These are phyloP conservation scores for Mimachlamys varia DNA, from an alignment of 2,888 invertebrate species.

Conservation along the genomic window DNA sequence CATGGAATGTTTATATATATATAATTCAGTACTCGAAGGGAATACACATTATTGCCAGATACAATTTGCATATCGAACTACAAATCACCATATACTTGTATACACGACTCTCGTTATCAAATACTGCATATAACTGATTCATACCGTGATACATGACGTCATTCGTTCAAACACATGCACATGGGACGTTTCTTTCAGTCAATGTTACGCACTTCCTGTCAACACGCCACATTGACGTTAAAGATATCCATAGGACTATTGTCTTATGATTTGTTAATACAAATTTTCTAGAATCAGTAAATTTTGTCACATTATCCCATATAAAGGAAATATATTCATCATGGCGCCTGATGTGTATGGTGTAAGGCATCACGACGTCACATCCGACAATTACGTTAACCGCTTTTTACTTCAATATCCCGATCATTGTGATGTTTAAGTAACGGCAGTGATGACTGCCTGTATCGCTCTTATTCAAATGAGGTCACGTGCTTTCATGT, in stretches of 20 bases:
- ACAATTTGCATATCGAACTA: constrained; percentile 9
- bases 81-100: not conserved
- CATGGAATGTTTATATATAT: constrained; percentile 25
- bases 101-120: not conserved
- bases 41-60: constrained; percentile 14
- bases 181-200: not conserved
- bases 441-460: not conserved
- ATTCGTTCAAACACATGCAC: not conserved
- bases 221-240: not conserved
- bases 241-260: not conserved
- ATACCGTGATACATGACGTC: not conserved
- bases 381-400: not conserved
- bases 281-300: no score
- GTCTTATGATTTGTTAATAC: not conserved
- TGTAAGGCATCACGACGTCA: not conserved
- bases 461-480: constrained; percentile 27
- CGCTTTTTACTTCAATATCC: not conserved
- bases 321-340: no score
- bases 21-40: not conserved
- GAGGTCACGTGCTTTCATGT: constrained; percentile 52
- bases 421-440: not conserved
- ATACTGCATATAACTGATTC: not conserved
- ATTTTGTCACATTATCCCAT: no score
- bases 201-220: not conserved
- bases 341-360: not conserved